These are phyloP conservation scores for Hydra vulgaris DNA, from an alignment of 30 jellyfish, hydroid and myxozoan genomes.

Conservation along the genomic window DNA sequence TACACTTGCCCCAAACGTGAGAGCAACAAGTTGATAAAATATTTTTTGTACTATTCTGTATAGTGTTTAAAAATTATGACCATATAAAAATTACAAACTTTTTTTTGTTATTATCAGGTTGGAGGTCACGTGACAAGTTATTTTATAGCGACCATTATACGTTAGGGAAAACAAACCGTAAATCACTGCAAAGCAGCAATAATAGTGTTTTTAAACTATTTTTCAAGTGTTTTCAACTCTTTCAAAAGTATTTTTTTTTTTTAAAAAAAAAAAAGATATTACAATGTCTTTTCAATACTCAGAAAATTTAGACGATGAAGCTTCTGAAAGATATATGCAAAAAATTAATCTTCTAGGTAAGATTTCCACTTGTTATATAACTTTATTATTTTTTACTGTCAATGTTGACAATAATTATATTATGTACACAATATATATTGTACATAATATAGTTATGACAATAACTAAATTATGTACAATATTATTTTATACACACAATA, in stretches of 20 bases:
- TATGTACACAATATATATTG: too few relatives aligned
- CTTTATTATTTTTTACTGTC: neutral
- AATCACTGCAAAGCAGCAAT: neutral
- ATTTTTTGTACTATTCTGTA: too few relatives aligned
- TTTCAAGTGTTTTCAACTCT: neutral
- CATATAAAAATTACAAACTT: too few relatives aligned
- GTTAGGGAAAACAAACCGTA: neutral
- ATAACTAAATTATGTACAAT: too few relatives aligned
- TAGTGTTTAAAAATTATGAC: too few relatives aligned
- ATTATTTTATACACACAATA: neutral
- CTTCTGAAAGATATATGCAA: slow-evolving; percentile 10
- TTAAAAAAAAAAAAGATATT: neutral
- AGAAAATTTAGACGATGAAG: slow-evolving; percentile 4
- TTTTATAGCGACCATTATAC: neutral
- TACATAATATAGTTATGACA: too few relatives aligned
- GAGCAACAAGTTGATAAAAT: too few relatives aligned
- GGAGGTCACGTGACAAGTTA: neutral
- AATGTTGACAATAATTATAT: neutral
- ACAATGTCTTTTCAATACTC: slow-evolving; percentile 7
- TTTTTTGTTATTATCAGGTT: too few relatives aligned
- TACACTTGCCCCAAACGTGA: too few relatives aligned
- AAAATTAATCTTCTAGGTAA: slow-evolving; percentile 3
- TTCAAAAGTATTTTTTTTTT: neutral
- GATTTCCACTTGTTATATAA: neutral
- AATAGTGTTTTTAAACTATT: neutral